Evolutionary conservation across 2,113 vertebrate species (phyloP).

Genomic region (Isurus oxyrinchus): DNA sequence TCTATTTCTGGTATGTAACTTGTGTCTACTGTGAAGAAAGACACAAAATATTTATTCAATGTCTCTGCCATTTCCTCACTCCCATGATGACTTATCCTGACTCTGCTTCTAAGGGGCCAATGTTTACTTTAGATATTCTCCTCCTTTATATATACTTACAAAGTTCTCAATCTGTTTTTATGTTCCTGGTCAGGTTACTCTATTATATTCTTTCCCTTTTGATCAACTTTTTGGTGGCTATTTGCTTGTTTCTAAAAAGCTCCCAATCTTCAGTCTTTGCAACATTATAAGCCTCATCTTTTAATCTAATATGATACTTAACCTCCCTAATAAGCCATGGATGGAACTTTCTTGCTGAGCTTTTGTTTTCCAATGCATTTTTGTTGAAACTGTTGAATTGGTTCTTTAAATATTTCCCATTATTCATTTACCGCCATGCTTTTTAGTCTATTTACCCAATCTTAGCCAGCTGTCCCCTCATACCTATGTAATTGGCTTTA

Average conservation of each 20-base stretch:
- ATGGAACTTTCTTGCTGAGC: not conserved
- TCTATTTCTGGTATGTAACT: not conserved
- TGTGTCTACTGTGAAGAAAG: not conserved
- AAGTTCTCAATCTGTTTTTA: not conserved
- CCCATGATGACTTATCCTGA: not conserved
- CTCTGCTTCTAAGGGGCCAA: not conserved
- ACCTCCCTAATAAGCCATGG: not conserved
- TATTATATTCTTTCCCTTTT: not conserved
- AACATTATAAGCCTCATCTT: no score
- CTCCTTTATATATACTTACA: not conserved
- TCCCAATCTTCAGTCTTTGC: no score
- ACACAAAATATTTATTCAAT: not conserved
- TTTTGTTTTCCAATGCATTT: no score
- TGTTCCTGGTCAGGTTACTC: no score
- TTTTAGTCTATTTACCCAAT: no score
- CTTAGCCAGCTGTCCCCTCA: no score
- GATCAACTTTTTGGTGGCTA: not conserved
- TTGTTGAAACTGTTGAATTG: no score
- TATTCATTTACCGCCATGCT: no score
- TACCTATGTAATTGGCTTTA: no score
- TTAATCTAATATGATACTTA: not conserved
- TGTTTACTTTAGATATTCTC: not conserved
- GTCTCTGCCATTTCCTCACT: not conserved
- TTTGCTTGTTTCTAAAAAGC: not conserved
- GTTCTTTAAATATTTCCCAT: no score